phyloP scores from a whole-genome alignment of 1,140 invertebrate genomes.

The Zaprionus lachaisei region DNA sequence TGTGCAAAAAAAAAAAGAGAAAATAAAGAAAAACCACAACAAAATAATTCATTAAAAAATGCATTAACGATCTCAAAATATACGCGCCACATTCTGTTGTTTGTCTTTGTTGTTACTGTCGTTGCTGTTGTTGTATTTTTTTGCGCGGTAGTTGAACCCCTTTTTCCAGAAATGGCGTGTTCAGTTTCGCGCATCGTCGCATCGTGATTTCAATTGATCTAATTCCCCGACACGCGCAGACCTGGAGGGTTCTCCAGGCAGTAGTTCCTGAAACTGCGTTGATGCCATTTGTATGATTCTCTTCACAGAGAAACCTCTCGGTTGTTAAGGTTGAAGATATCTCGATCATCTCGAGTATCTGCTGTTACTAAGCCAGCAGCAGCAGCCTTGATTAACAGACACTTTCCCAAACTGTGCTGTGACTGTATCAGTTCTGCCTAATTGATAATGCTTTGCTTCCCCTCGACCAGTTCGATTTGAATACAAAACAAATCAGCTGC shows the following conservation, averaged over 20 bases:
- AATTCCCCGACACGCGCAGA: constrained; percentile 6
- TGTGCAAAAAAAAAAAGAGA: constrained; percentile 19
- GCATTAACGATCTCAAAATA: constrained; percentile 46
- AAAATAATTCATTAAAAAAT: constrained; percentile 56
- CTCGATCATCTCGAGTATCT: neutral
- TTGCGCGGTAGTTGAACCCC: constrained; percentile 60
- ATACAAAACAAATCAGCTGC: neutral
- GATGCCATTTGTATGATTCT: neutral
- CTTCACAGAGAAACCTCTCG: neutral
- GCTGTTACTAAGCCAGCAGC: neutral
- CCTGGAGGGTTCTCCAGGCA: neutral
- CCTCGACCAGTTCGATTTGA: neutral
- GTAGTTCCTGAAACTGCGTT: neutral
- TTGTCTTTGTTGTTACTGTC: neutral
- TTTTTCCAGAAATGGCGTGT: constrained; percentile 44
- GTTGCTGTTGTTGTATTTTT: neutral
- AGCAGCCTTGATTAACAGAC: neutral
- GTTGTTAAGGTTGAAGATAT: neutral
- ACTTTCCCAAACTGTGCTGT: neutral
- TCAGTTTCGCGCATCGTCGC: constrained; percentile 10
- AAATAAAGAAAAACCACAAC: constrained; percentile 18
- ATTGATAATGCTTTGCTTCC: neutral
- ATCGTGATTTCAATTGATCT: constrained; percentile 12
- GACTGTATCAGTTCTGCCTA: neutral
- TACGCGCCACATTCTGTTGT: constrained; percentile 23